Evolutionary conservation across 92 coral and sea anemone species (phyloP), one percentile per base, ranked within the genome.

Genomic region (Pocillopora grandis): DNA sequence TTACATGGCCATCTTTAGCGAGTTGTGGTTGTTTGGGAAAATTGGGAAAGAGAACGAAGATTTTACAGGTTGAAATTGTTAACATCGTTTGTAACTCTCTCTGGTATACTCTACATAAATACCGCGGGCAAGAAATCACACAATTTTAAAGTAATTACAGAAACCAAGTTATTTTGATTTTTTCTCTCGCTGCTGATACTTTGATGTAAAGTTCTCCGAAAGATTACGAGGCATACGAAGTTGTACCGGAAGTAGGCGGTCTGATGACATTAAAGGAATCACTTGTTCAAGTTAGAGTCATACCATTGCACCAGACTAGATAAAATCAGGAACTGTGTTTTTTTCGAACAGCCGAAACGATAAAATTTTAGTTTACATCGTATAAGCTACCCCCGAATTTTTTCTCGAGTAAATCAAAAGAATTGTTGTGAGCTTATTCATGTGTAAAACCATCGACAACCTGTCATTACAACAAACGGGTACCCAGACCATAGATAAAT

Each of bases 381-480:
- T 18, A 27, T 27, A 27, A 1, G 31, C 31, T 27, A 1, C 31
- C 1, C 31, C 31, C 31, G 31, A 27, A 27, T 27, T 27, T 27
- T 27, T 69, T 59, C 37, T 37, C 60, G 1, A 36, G 60, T 69
- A 12, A 36, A 10, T 57, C 23, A 18, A 12, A 35, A 15, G 71
- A 16, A 56, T 11, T 80, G 71, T 80, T 80, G 18, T 27, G 19
- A 71, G 71, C 19, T 77, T 59, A 70, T 59, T 80, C 77, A 59
- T 56, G 68, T 35, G 66, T 37, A 58, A 80, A 71, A 69, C 16
- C 58, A 80, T 80, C 85, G 71, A 80, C 85, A 80, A 80, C 85
- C 85, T 80, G 85, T 68, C 77, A 59, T 71, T 70, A 33, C 2
- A 58, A 70, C 69, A 75, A 70, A 56, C 85, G 59, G 85, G 85